phyloP scores from a whole-genome alignment of 2,113 vertebrate genomes.

The Notiomystis cincta region DNA sequence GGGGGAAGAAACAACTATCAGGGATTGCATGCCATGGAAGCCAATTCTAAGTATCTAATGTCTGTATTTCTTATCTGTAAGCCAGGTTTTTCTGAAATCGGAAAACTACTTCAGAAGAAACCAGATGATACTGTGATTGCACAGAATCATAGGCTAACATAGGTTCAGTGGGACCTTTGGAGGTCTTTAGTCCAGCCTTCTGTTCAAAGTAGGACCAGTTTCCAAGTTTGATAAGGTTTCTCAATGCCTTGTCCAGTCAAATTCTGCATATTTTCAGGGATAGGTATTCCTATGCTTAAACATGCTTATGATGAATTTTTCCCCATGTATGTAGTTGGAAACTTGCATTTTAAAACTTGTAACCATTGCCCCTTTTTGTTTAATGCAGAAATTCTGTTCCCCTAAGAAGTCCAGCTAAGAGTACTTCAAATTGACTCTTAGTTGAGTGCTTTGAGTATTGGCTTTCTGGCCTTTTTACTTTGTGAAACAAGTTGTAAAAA shows the following conservation, averaged over 20 bases:
- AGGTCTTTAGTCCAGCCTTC: not conserved
- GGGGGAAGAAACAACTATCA: not conserved
- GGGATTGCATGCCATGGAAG: not conserved
- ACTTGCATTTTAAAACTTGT: not conserved
- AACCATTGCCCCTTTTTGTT: not conserved
- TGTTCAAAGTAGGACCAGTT: not conserved
- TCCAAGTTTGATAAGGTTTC: not conserved
- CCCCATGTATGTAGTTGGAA: not conserved
- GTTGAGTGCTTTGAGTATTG: not conserved
- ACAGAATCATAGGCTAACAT: not conserved
- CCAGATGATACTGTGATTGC: not conserved
- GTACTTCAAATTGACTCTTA: not conserved
- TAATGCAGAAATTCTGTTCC: rapidly evolving
- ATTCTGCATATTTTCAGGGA: not conserved
- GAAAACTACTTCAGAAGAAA: not conserved
- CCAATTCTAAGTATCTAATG: not conserved
- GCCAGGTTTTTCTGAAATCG: not conserved
- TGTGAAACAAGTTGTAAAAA: not conserved
- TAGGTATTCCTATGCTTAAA: not conserved
- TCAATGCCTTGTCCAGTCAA: not conserved
- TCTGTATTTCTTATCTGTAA: not conserved
- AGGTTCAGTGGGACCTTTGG: not conserved
- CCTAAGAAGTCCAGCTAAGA: not conserved
- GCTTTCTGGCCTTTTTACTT: not conserved
- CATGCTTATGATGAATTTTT: not conserved